These are phyloP conservation scores for Epicampocera succincta DNA, from an alignment of 2,888 invertebrate genomes.

Conservation along the genomic window DNA sequence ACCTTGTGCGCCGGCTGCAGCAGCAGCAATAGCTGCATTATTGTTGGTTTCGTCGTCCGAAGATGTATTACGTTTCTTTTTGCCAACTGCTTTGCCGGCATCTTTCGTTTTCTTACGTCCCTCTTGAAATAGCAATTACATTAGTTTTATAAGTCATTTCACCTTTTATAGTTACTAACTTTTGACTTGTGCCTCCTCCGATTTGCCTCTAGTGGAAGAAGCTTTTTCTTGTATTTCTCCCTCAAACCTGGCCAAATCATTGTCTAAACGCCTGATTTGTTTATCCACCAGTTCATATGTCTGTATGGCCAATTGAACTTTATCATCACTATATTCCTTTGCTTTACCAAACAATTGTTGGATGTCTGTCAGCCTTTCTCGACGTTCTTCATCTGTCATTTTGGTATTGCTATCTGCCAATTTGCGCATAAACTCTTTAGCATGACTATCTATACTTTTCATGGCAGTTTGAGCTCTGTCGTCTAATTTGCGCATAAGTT, in stretches of 20 bases:
- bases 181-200: slow-evolving; percentile 85
- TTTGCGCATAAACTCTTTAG: slow-evolving; percentile 81
- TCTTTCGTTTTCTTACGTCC: slow-evolving; percentile 88
- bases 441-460: slow-evolving; percentile 93
- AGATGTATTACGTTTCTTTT: slow-evolving; percentile 84
- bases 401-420: slow-evolving; percentile 73
- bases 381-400: slow-evolving; percentile 86
- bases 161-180: slow-evolving; percentile 81
- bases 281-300: slow-evolving; percentile 99
- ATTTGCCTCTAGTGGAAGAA: slow-evolving; percentile 87
- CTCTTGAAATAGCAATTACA: slow-evolving; percentile 80
- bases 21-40: slow-evolving; percentile 60
- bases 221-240: slow-evolving; percentile 98
- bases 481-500: slow-evolving; percentile 96
- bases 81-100: slow-evolving; percentile 83
- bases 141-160: slow-evolving; percentile 11
- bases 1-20: slow-evolving; percentile 77
- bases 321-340: slow-evolving; percentile 97
- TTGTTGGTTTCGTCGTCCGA: slow-evolving; percentile 80
- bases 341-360: slow-evolving; percentile 95
- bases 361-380: slow-evolving; percentile 90
- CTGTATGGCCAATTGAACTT: slow-evolving; percentile 98
- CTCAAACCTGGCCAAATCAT: slow-evolving; percentile 97
- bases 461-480: slow-evolving; percentile 93
- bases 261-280: slow-evolving; percentile 96